Percentiles rank a stretch among this genome's conserved stretches.
Conservation (phyloP, 2,888 invertebrate species). For the Eristalis tenax region DNA sequence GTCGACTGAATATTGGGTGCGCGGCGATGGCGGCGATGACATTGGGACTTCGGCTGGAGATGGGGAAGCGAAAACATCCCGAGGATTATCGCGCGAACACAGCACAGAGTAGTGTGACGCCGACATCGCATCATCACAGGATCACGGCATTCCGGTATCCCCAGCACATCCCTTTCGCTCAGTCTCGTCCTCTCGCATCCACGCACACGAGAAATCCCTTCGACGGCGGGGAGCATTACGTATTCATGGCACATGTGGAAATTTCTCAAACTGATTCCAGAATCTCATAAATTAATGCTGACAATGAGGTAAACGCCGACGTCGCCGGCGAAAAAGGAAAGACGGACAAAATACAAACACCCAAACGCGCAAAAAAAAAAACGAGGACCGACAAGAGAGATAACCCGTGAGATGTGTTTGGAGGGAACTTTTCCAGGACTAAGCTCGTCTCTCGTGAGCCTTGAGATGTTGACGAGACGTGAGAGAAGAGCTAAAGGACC, state of each 20-base stretch:
- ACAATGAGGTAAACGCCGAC: slow-evolving; percentile 70
- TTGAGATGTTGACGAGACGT: not conserved
- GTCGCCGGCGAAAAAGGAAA: slow-evolving; percentile 31
- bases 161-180: not conserved
- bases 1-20: too few relatives aligned
- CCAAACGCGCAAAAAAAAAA: not conserved
- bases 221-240: slow-evolving; percentile 36
- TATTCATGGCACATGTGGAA: slow-evolving; percentile 72
- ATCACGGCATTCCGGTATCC: slow-evolving; percentile 1
- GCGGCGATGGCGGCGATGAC: not conserved
- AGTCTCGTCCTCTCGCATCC: not conserved
- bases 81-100: slow-evolving; percentile 61
- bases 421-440: slow-evolving; percentile 27
- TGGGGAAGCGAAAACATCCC: slow-evolving; percentile 50
- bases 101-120: slow-evolving; percentile 24
- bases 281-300: slow-evolving; percentile 72
- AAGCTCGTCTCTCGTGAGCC: not conserved
- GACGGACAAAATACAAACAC: not conserved
- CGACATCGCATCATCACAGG: slow-evolving; percentile 18
- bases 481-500: too few relatives aligned
- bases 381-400: not conserved
- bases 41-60: not conserved
- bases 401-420: not conserved
- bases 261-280: slow-evolving; percentile 71
- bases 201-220: slow-evolving; percentile 41